Evolutionary conservation across 2,888 invertebrate species (phyloP).

Genomic region (Tenthredo mesomela): DNA sequence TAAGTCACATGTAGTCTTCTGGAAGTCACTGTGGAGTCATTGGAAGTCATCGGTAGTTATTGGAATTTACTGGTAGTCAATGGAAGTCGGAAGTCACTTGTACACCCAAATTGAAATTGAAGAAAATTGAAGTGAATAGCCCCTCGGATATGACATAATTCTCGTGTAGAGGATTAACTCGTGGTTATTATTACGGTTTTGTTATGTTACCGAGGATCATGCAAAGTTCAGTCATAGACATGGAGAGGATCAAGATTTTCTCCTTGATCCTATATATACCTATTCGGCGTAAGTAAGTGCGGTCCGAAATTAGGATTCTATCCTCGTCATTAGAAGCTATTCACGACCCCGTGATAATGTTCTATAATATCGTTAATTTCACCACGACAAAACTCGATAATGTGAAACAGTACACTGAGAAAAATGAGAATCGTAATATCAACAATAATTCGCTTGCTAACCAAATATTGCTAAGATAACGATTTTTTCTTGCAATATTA

Average conservation of each 20-base stretch:
- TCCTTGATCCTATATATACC: background rate
- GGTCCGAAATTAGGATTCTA: conserved; percentile 9
- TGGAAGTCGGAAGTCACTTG: too few species aligned
- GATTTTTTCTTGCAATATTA: too few species aligned
- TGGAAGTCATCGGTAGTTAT: too few species aligned
- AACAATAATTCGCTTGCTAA: too few species aligned
- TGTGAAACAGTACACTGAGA: background rate
- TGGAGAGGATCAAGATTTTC: background rate
- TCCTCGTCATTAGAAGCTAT: background rate
- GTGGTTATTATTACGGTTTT: background rate
- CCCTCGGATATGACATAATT: background rate
- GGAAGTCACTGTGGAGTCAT: too few species aligned
- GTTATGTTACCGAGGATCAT: conserved; percentile 5
- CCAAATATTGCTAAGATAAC: too few species aligned
- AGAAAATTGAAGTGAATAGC: too few species aligned
- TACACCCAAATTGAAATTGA: too few species aligned
- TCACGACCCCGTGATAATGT: background rate
- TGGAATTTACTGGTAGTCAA: too few species aligned
- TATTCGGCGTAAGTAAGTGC: conserved; percentile 1
- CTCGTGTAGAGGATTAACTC: background rate
- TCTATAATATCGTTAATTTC: background rate
- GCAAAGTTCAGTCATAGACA: background rate
- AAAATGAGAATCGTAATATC: too few species aligned
- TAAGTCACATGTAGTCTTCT: too few species aligned
- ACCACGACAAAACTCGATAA: background rate